Base-by-base conservation (phyloP, 2,113 vertebrate genomes). In the Apodemus speciosus region DNA sequence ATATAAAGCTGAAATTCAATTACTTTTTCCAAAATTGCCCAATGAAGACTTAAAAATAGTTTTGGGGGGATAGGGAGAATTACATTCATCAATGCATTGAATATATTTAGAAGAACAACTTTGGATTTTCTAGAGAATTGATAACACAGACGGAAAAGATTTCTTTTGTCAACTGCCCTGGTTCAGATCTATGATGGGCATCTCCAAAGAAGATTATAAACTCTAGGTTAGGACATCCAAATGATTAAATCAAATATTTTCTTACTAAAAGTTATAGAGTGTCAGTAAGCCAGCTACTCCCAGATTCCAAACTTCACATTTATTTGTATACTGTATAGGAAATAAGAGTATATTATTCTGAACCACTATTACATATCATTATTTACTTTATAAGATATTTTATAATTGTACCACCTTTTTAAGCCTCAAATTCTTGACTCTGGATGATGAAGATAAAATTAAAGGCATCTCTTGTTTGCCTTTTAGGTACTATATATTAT, bases 311-410 rank as follows among this genome's bases (percentile, higher is more conserved):
- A 86, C 38, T 88, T 71, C 91, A 71, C 10, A 88, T 93, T 86
- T 21, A 49, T 60, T 86, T 93, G 16, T 90, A n/a, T 66, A 75
- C 85, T 77, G 88, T 85, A 51, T 94, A 13, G 20, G 91, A 94
- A 80, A 88, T 86, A 92, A 90, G 7, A 77, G 49, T 89, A 15
- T 71, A 64, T 76, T 83, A 49, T 91, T 96, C 89, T 25, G 80
- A 64, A 21, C 93, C 30, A 90, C 9, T 92, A 40, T 89, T 96
- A 92, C 40, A 88, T 56, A 11, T 53, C 15, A 90, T 58, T 71
- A 73, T 73, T 94, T 96, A 32, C n/a, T 64, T 84, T 77, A 56
- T 13, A 85, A 90, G 35, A 76, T 56, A 81, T 90, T 94, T 92
- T 81, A 85, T 95, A 94, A 95, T 90, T 10, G 1, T 72, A 43